Evolutionary conservation across 1,140 invertebrate species (phyloP).

Genomic region (Campoletis sonorensis): DNA sequence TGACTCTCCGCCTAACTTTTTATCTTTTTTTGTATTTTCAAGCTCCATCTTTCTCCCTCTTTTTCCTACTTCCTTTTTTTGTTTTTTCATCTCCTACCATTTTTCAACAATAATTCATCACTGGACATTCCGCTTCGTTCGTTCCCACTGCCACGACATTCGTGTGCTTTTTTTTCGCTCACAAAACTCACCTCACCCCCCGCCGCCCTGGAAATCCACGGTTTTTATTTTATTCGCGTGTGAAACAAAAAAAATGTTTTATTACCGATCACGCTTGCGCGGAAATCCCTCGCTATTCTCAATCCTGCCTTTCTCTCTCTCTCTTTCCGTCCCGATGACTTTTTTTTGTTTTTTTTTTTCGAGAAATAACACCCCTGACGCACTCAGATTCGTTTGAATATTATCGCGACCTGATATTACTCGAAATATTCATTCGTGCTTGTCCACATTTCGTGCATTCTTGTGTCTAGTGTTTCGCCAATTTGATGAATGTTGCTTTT

Average conservation of each 20-base stretch:
- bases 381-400: constrained; percentile 24
- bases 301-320: background rate
- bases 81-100: constrained; percentile 45
- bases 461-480: background rate
- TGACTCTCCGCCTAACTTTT: background rate
- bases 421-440: constrained; percentile 28
- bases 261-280: constrained; percentile 48
- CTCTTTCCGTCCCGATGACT: background rate
- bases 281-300: background rate
- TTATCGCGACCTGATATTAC: constrained; percentile 4
- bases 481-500: background rate
- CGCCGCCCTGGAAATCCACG: background rate
- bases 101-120: constrained; percentile 71
- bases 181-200: constrained; percentile 49
- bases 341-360: constrained; percentile 3
- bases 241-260: constrained; percentile 63
- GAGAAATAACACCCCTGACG: constrained; percentile 10
- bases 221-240: constrained; percentile 57
- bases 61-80: background rate
- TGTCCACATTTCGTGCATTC: background rate
- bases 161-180: constrained; percentile 16
- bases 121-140: constrained; percentile 48
- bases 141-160: constrained; percentile 22
- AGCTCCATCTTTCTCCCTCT: background rate
- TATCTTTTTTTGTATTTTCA: background rate